Conservation (phyloP, 2,797 vertebrate species). For the Phyllotis vaccarum region DNA sequence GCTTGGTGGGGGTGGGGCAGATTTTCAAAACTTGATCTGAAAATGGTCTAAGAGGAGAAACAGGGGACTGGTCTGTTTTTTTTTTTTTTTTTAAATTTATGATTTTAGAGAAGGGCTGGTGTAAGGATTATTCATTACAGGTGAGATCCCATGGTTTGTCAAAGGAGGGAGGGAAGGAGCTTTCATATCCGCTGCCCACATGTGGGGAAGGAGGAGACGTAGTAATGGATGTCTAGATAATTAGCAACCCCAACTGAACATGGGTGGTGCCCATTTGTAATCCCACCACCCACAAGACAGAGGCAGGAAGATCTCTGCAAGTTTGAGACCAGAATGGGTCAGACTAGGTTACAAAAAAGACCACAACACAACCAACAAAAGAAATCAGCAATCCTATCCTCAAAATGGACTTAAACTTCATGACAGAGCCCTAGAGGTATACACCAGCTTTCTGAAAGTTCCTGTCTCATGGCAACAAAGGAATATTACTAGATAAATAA, state of each 20-base stretch:
- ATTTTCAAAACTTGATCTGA: background rate
- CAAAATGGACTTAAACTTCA: background rate
- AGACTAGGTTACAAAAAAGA: background rate
- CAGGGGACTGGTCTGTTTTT: background rate
- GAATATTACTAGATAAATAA: background rate
- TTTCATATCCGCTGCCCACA: background rate
- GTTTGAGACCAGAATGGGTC: background rate
- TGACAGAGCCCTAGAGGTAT: background rate
- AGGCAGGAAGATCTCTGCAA: background rate
- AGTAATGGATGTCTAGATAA: background rate
- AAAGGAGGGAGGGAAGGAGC: background rate
- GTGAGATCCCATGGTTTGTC: background rate
- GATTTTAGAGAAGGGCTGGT: background rate
- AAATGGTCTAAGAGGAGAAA: background rate
- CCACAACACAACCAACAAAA: background rate
- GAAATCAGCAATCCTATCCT: background rate
- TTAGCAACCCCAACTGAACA: background rate
- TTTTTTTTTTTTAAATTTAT: constrained; percentile 29
- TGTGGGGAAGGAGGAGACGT: background rate
- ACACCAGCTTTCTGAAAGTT: background rate
- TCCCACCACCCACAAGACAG: background rate
- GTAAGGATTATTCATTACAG: background rate
- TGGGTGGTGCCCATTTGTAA: background rate
- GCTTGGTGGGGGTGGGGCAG: background rate
- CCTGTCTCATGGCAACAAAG: background rate